Percentiles rank a stretch among this genome's conserved stretches.
Conservation (phyloP, 2,797 vertebrate species). For the Eulemur mongoz region DNA sequence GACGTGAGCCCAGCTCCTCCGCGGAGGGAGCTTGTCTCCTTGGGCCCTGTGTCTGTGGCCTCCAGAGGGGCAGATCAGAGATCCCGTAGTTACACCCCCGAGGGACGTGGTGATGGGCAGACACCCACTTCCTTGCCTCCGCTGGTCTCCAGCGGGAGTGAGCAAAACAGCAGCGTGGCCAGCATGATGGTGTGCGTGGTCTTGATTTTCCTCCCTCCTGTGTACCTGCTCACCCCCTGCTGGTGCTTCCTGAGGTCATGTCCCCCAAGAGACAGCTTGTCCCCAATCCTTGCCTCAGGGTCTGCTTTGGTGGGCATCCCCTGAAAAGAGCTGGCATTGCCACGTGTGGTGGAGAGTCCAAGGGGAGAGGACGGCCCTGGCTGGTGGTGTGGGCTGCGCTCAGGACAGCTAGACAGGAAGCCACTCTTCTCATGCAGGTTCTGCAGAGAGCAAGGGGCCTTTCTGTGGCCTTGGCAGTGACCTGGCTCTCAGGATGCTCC, state of each 20-base stretch:
- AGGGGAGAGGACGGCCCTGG: neutral
- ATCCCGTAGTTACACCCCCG: neutral
- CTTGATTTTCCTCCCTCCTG: neutral
- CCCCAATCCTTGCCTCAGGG: neutral
- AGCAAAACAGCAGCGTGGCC: neutral
- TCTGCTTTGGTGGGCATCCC: neutral
- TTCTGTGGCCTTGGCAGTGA: neutral
- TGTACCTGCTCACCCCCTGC: neutral
- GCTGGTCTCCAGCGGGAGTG: neutral
- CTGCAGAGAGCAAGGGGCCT: neutral
- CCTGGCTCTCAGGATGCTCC: neutral
- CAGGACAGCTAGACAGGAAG: neutral
- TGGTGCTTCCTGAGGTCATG: neutral
- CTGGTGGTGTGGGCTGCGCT: neutral
- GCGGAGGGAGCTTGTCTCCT: neutral
- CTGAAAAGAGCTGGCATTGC: neutral
- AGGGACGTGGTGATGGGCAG: rapidly evolving
- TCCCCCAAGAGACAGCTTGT: neutral
- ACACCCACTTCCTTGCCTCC: neutral
- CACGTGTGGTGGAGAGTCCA: rapidly evolving
- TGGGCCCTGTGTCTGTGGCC: neutral
- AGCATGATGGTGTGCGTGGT: rapidly evolving
- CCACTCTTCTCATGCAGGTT: neutral
- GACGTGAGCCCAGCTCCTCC: no score
- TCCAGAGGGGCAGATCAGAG: neutral